A percentile compares a stretch with the other conserved stretches of the same genome.
Conservation (phyloP, 2,888 invertebrate species). For the Petrophora chlorosata region DNA sequence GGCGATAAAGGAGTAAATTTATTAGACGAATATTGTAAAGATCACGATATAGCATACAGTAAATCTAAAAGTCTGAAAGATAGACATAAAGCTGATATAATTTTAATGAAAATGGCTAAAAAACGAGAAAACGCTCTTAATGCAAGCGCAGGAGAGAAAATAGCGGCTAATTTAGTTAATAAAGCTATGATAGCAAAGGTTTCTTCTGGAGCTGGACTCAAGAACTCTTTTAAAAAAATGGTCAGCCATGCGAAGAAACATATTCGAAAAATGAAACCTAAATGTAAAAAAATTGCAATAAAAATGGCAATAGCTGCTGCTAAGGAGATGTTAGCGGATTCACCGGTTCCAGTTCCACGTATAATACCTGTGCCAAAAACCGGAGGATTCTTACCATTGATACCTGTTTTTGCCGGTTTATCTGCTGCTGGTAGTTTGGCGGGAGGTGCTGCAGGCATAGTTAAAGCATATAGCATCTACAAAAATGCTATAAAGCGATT, state of each 20-base stretch:
- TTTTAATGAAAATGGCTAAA: neutral
- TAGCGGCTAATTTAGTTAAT: slow-evolving; percentile 3
- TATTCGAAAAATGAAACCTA: no score
- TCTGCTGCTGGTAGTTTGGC: no score
- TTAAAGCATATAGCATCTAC: no score
- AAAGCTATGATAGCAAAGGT: slow-evolving; percentile 14
- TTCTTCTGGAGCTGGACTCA: neutral
- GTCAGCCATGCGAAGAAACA: neutral
- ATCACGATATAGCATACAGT: slow-evolving; percentile 37
- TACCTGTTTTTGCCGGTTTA: no score
- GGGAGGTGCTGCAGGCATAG: no score
- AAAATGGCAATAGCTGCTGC: no score
- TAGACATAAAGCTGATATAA: slow-evolving; percentile 4
- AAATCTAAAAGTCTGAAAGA: slow-evolving; percentile 4
- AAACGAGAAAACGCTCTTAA: neutral
- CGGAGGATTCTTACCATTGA: no score
- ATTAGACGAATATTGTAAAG: slow-evolving; percentile 34
- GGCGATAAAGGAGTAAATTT: slow-evolving; percentile 46
- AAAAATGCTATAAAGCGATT: no score
- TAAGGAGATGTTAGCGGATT: no score
- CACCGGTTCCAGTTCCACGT: no score
- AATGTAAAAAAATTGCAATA: no score
- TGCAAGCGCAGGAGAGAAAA: slow-evolving; percentile 3
- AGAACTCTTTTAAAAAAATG: neutral
- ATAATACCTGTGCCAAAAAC: no score